These are phyloP conservation scores for Agrotis clavis DNA, from an alignment of 2,888 invertebrate genomes.

Conservation along the genomic window DNA sequence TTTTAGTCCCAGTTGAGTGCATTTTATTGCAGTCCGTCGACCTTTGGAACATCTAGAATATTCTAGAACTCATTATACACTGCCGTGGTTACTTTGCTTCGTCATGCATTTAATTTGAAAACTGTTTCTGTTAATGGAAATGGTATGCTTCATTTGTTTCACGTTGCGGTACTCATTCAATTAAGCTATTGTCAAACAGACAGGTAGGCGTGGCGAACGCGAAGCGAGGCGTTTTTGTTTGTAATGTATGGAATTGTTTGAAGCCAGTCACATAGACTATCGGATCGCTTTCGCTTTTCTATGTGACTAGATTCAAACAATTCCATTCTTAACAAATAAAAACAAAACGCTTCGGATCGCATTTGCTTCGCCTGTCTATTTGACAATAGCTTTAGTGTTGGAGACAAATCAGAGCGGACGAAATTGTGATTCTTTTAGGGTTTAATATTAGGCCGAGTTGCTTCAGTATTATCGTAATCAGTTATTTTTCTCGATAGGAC, in stretches of 20 bases:
- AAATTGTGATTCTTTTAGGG: slow-evolving; percentile 9
- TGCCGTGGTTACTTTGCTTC: slow-evolving; percentile 23
- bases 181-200: not conserved
- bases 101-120: slow-evolving; percentile 44
- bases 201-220: too few relatives aligned
- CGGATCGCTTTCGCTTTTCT: too few relatives aligned
- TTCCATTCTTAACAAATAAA: too few relatives aligned
- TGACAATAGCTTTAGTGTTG: too few relatives aligned
- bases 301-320: too few relatives aligned
- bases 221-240: too few relatives aligned
- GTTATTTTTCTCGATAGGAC: not conserved
- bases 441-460: not conserved
- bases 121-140: slow-evolving; percentile 36
- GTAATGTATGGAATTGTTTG: too few relatives aligned
- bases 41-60: slow-evolving; percentile 35
- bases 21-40: slow-evolving; percentile 44
- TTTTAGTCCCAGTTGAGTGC: slow-evolving; percentile 27
- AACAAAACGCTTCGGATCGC: too few relatives aligned
- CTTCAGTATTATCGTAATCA: not conserved
- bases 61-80: slow-evolving; percentile 44
- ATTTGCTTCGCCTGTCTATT: too few relatives aligned
- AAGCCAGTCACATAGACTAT: too few relatives aligned
- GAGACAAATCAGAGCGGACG: not conserved
- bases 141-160: slow-evolving; percentile 37
- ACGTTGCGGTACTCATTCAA: slow-evolving; percentile 25